phyloP scores from a whole-genome alignment of 2,888 invertebrate species.

The Cerastis leucographa region DNA sequence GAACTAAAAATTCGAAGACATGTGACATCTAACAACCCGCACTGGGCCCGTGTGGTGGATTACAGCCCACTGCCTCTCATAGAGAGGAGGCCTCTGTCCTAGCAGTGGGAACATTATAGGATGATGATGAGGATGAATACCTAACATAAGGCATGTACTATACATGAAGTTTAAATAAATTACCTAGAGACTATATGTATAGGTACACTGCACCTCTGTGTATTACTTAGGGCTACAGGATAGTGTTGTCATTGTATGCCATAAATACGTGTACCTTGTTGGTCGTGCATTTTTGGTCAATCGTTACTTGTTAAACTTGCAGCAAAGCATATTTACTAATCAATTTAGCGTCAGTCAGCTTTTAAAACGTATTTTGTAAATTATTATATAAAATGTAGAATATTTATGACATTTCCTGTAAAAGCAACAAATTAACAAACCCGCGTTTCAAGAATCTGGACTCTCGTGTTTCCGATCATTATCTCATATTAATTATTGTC shows the following conservation, averaged over 20 bases:
- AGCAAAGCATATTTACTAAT: not conserved
- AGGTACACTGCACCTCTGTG: too few relatives aligned
- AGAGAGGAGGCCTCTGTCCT: too few relatives aligned
- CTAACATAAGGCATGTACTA: too few relatives aligned
- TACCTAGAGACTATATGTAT: not conserved
- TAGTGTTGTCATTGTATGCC: not conserved
- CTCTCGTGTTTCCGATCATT: slow-evolving; percentile 35
- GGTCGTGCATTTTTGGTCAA: not conserved
- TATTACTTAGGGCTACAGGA: too few relatives aligned
- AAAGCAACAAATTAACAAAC: slow-evolving; percentile 21
- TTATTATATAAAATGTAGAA: not conserved
- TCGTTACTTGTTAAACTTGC: not conserved
- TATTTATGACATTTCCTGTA: not conserved
- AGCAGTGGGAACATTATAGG: too few relatives aligned
- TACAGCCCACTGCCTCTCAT: too few relatives aligned
- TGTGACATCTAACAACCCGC: too few relatives aligned
- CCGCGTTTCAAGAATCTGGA: slow-evolving; percentile 10
- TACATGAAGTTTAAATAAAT: not conserved
- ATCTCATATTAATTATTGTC: slow-evolving; percentile 44
- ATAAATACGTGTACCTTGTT: not conserved
- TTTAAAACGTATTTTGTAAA: not conserved
- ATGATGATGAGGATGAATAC: too few relatives aligned
- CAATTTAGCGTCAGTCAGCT: too few relatives aligned
- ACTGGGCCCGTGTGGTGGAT: too few relatives aligned
- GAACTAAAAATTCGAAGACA: too few relatives aligned